phyloP scores from a whole-genome alignment of 2,888 invertebrate species.

The Watsonalla binaria region DNA sequence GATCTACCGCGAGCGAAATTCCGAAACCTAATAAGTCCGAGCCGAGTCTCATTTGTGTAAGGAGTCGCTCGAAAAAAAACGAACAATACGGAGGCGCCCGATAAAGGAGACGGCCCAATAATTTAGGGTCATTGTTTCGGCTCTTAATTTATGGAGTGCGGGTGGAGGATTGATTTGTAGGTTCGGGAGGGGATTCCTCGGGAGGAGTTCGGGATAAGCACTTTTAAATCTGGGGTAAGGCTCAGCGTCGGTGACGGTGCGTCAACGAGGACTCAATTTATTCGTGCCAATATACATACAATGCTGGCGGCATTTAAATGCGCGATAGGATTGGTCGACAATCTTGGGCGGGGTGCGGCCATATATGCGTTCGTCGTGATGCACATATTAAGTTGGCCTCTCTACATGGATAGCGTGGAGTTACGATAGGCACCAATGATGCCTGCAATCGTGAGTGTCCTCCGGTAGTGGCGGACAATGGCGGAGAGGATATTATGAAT shows the following conservation, averaged over 20 bases:
- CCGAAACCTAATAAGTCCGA: conserved; percentile 74
- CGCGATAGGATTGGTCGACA: conserved; percentile 70
- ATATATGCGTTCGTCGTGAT: conserved; percentile 74
- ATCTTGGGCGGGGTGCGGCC: conserved; percentile 61
- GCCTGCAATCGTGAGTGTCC: conserved; percentile 64
- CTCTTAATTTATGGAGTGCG: conserved; percentile 76
- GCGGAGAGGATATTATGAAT: conserved; percentile 51
- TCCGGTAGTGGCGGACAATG: conserved; percentile 48
- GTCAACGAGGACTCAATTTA: conserved; percentile 67
- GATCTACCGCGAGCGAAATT: conserved; percentile 66
- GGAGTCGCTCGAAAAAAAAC: conserved; percentile 62
- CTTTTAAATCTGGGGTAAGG: conserved; percentile 17
- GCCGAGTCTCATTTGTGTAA: conserved; percentile 74
- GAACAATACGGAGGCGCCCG: conserved; percentile 58
- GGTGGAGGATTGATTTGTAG: conserved; percentile 74
- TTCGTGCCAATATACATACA: conserved; percentile 75
- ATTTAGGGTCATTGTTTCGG: conserved; percentile 77
- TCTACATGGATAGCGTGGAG: conserved; percentile 67
- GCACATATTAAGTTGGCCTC: conserved; percentile 77
- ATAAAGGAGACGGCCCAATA: conserved; percentile 73
- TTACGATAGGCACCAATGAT: conserved; percentile 66
- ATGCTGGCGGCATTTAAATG: conserved; percentile 68
- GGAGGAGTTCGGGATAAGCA: conserved; percentile 56
- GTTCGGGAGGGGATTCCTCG: conserved; percentile 55
- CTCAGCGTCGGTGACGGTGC: conserved; percentile 20